Base-by-base conservation (phyloP, 1,140 invertebrate species). In the Diorhabda elongata region DNA sequence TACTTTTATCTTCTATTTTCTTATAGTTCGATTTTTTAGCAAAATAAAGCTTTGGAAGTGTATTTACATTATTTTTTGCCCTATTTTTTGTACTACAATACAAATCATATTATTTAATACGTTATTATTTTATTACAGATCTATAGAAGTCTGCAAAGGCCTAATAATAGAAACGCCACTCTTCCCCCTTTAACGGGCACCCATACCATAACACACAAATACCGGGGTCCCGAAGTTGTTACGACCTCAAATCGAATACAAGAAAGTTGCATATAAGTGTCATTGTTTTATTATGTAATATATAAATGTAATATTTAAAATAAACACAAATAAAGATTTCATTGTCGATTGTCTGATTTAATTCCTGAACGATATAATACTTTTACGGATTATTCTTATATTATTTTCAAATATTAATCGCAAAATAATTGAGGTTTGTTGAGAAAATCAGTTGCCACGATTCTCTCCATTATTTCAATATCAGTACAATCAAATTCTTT, bases 261-360 rank as follows among this genome's bases (percentile, higher is more conserved):
- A 82, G 91, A 93, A 84, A 92, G 90, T 84, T 93, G 91, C 89
- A 93, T 93, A 90, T 92, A 91, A 89, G 69, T 76, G 74, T 78
- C 76, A 76, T 75, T 80, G 78, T 80, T 80, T 79, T 80, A 81
- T 80, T 73, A 79, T 80, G 77, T 81, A 81, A 71, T 77, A 80
- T 80, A 79, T 80, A 77, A 76, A 79, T 81, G 78, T 81, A 77
- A 67, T 67, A 77, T 79, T 26, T 79, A 74, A 77, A 77, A 78
- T 62, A 73, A 70, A 72, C 70, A 75, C 72, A 75, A 76, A 76
- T 59, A 65, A 47, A 63, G 59, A 61, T 52, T 60, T 71, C 58
- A n/a, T 47, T 63, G 67, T 71, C 56, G 41, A 26, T 60, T 56
- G 52, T 7, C 6, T 56, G 6, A 26, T n/a, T 61, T 7, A 41